A percentile compares a stretch with the other conserved stretches of the same genome.
Conservation (phyloP, 2,797 vertebrate species). For the Labeo calbasu region DNA sequence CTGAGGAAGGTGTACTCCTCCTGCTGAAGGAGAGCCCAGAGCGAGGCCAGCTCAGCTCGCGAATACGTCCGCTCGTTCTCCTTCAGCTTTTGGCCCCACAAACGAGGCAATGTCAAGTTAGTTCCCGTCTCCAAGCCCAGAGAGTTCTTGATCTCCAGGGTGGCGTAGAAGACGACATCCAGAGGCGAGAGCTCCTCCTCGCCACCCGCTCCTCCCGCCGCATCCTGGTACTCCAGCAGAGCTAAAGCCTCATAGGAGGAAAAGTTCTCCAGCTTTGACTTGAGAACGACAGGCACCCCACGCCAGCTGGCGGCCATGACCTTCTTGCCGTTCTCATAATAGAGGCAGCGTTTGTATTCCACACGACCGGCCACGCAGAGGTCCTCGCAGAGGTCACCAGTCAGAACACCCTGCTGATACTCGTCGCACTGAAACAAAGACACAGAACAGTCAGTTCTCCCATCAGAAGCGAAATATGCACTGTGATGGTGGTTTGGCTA, state of each 20-base stretch:
- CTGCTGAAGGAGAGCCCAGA: conserved; percentile 94
- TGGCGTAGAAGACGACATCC: conserved; percentile 87
- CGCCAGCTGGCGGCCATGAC: conserved; percentile 93
- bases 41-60: conserved; percentile 87
- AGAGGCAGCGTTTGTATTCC: conserved; percentile 89
- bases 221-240: conserved; percentile 81
- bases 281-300: conserved; percentile 86
- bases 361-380: conserved; percentile 85
- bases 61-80: conserved; percentile 74
- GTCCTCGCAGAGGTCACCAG: conserved; percentile 91
- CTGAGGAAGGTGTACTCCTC: conserved; percentile 94
- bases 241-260: conserved; percentile 85
- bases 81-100: conserved; percentile 79
- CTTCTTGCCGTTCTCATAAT: conserved; percentile 93
- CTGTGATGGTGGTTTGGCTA: neutral
- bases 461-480: neutral
- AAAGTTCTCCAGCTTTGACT: conserved; percentile 93
- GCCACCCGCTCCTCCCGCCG: conserved; percentile 44
- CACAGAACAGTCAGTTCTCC: neutral
- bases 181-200: conserved; percentile 80
- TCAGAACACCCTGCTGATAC: conserved; percentile 82
- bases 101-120: conserved; percentile 75
- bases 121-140: conserved; percentile 81
- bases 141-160: conserved; percentile 87
- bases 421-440: conserved; percentile 82